A percentile compares a stretch with the other conserved stretches of the same genome.
Conservation (phyloP, 37 sponge, comb jelly and placozoan genomes). For the Bolinopsis microptera region DNA sequence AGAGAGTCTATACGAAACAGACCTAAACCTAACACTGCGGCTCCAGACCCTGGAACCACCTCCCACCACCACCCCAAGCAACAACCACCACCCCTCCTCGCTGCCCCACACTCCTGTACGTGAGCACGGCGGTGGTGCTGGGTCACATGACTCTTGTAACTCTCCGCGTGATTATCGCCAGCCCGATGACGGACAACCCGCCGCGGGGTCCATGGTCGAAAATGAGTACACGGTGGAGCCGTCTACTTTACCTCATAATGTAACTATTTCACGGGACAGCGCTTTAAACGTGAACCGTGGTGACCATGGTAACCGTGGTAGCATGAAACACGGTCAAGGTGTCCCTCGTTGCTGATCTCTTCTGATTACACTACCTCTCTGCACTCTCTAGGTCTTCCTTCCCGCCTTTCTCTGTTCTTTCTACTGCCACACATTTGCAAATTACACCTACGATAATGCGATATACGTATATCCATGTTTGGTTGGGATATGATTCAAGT, state of each 20-base stretch:
- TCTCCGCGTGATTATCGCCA: neutral
- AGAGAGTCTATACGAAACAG: slow-evolving; percentile 26
- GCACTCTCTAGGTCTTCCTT: neutral
- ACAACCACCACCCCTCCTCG: slow-evolving; percentile 1
- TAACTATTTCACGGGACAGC: neutral
- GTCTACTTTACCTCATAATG: neutral
- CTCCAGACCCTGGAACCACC: neutral
- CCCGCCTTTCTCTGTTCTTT: neutral
- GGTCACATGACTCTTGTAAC: neutral
- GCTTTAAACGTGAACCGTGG: neutral
- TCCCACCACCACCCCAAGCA: neutral
- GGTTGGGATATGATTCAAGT: too few relatives aligned
- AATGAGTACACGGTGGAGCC: neutral
- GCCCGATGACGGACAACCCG: neutral
- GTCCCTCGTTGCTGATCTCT: neutral
- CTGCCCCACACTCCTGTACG: neutral
- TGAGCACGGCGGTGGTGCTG: neutral
- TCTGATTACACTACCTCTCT: neutral
- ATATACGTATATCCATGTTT: too few relatives aligned
- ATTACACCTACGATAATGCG: too few relatives aligned
- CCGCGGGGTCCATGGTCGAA: neutral
- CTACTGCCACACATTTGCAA: too few relatives aligned
- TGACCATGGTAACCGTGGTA: too few relatives aligned
- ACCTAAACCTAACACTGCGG: slow-evolving; percentile 9
- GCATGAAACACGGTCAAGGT: neutral